Evolutionary conservation across 2,113 vertebrate species (phyloP).

Genomic region (Xenus cinereus): DNA sequence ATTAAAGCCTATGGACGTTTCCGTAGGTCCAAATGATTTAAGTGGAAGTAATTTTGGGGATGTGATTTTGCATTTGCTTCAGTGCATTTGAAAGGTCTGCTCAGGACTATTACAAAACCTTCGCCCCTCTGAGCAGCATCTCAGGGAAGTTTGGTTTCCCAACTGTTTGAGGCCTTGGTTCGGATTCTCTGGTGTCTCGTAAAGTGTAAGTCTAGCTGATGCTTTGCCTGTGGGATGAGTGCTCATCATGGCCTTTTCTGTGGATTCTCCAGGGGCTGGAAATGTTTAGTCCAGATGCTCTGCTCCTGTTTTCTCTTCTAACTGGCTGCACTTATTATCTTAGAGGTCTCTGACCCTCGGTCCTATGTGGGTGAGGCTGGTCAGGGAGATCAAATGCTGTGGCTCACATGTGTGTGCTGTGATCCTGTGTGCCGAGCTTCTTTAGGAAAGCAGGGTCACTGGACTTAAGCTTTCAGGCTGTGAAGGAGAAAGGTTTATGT

Average conservation of each 20-base stretch:
- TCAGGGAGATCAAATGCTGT: background rate
- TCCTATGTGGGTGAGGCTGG: background rate
- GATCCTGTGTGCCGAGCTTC: background rate
- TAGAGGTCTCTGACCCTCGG: background rate
- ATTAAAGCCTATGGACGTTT: background rate
- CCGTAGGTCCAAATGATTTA: background rate
- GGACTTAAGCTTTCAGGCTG: background rate
- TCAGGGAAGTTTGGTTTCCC: background rate
- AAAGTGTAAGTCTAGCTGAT: background rate
- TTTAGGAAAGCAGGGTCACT: background rate
- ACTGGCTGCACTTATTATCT: background rate
- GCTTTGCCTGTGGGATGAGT: background rate
- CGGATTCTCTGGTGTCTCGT: background rate
- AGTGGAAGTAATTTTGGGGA: slow-evolving; percentile 32
- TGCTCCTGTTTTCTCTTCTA: background rate
- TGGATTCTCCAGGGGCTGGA: background rate
- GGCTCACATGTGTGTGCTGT: background rate
- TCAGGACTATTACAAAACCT: background rate
- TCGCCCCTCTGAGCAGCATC: background rate
- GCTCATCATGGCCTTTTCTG: background rate
- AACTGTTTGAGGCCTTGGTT: background rate
- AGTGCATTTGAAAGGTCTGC: background rate
- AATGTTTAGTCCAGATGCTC: background rate
- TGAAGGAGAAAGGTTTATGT: background rate
- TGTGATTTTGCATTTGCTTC: slow-evolving; percentile 10